Evolutionary conservation across 1,140 invertebrate genomes (phyloP), one percentile per base, ranked within the genome.

Genomic region (Pogonomyrmex barbatus): DNA sequence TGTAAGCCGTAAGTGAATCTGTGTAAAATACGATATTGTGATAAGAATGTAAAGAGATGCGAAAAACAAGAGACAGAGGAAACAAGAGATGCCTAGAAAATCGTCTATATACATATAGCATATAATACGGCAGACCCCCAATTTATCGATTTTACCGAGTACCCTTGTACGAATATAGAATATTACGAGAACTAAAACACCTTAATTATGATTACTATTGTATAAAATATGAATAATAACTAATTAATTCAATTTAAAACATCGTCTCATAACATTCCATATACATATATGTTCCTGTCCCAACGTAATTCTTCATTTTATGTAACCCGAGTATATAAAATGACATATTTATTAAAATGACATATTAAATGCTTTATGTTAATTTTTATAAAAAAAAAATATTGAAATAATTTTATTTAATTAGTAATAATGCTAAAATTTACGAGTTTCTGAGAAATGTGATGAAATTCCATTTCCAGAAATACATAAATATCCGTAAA

Each of bases 221-320:
- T 94, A 94, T 94, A 94, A 94, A 94, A 93, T 94, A 94, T 93
- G 92, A 94, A 94, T 94, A 94, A 94, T 94, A 94, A 94, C 92
- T 94, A 94, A 94, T 93, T 94, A 94, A 94, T 94, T 94, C 92
- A 94, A 94, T 94, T 94, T 93, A 92, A 92, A 87, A 39, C 50
- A 36, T 12, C n/a, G 68, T n/a, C 68, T 83, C 52, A 30, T 60
- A n/a, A 47, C n/a, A 73, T 73, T 39, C 33, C 30, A 24, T 30
- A 58, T 58, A 14, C 42, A 17, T n/a, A 8, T 45, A n/a, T 60
- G 8, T 30, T 30, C 47, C 54, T 47, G 6, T 73, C 54, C 79
- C 33, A 17, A 58, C 0, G 1, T 30, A 17, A 62, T 60, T 68
- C 42, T 24, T 73, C 8, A 4, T 54, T 52, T 73, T 36, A 52